phyloP scores from a whole-genome alignment of 2,888 invertebrate species.

The Heterodera filipjevi region DNA sequence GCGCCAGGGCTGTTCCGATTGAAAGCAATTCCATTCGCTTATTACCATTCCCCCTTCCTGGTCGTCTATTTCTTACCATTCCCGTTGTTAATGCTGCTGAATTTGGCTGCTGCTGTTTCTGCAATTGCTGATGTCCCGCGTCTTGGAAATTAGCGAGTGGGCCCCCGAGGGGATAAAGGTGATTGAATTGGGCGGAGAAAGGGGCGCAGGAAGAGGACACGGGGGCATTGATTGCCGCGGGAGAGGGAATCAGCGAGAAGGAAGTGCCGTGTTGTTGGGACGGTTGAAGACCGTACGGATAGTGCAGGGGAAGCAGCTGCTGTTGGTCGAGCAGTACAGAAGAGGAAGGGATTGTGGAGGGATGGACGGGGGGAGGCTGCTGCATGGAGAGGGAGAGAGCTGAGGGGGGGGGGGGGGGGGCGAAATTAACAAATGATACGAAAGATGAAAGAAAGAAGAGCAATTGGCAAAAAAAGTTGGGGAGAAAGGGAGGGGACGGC shows the following conservation, averaged over 20 bases:
- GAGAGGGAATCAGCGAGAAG: background rate
- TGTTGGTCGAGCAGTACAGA: background rate
- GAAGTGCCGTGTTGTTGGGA: background rate
- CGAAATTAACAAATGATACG: background rate
- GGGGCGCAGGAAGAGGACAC: background rate
- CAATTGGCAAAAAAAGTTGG: background rate
- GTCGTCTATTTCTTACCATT: background rate
- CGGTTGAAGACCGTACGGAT: background rate
- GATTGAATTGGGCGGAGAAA: background rate
- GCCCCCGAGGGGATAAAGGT: background rate
- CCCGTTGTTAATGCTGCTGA: background rate
- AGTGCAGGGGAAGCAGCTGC: background rate
- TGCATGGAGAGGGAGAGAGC: background rate
- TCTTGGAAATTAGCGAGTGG: background rate
- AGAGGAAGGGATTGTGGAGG: background rate
- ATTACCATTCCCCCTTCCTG: background rate
- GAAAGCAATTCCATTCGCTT: background rate
- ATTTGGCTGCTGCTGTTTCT: background rate
- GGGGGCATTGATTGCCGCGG: background rate
- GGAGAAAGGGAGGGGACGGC: background rate
- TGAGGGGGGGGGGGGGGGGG: background rate
- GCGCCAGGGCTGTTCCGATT: background rate
- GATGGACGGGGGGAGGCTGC: conserved; percentile 3
- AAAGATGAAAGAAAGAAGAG: background rate
- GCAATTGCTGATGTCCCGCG: background rate